Evolutionary conservation across 2,888 invertebrate species (phyloP), one percentile per base, ranked within the genome.

Genomic region (Orchestes rusci): DNA sequence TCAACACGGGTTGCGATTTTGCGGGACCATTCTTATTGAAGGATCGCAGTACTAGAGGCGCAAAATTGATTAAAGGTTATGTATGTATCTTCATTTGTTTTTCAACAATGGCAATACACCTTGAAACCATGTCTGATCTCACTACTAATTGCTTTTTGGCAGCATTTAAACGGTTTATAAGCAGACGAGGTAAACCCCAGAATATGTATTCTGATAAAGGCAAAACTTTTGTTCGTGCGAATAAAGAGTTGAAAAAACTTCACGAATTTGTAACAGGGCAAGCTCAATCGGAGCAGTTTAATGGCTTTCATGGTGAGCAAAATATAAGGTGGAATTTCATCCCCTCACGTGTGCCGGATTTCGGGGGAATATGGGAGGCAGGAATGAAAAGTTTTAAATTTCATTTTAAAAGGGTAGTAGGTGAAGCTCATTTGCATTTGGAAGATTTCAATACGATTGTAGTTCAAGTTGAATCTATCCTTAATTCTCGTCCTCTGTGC

Each of bases 241-340:
- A 23, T 23, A 23, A 23, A 23, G 23, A 23, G 23, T 23, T 23
- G 23, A 23, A 23, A 23, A 23, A 23, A 23, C 23, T 23, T 23
- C 10, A 23, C 10, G 5, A 23, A 23, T 23, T 23, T 10, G 23
- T 23, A 7, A 7, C 10, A 23, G 23, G 7, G 10, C 5, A 23
- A 10, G 23, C 23, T 23, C 23, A 23, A 23, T 23, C 23, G 23
- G 23, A 23, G 5, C 7, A 23, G 10, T 23, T 23, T 23, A 23
- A 23, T 23, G 10, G 23, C 23, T 23, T 23, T 23, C n/a, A n/a
- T n/a, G n/a, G 23, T 23, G 23, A 23, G 23, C 23, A 23, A 23
- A 23, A 23, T 23, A 23, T 23, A 23, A 23, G 23, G 23, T 23
- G 23, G 23, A 5, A 23, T 23, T 23, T 23, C 10, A 23, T 23